Evolutionary conservation across 2,113 vertebrate species (phyloP).

Genomic region (Cettia cetti): DNA sequence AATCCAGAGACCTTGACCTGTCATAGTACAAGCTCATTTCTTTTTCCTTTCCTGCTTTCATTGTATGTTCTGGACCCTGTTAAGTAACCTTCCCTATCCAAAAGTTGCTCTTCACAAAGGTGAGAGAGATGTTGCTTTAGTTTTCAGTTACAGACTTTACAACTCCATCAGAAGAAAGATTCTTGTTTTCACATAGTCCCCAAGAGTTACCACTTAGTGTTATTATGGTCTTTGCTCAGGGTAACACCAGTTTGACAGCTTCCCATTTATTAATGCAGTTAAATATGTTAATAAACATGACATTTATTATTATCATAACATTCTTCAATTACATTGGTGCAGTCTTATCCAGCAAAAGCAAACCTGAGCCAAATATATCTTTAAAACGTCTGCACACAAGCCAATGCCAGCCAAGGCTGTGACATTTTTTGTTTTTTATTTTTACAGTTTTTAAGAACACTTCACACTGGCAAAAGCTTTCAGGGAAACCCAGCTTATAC

Average conservation of each 20-base stretch:
- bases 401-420: constrained; percentile 43
- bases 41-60: neutral
- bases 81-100: neutral
- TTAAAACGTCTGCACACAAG: neutral
- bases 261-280: constrained; percentile 42
- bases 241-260: constrained; percentile 30
- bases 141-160: neutral
- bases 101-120: neutral
- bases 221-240: constrained; percentile 31
- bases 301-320: constrained; percentile 52
- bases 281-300: constrained; percentile 48
- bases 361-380: constrained; percentile 31
- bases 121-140: neutral
- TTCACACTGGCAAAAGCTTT: constrained; percentile 43
- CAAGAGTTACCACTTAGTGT: neutral
- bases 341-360: constrained; percentile 45
- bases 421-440: constrained; percentile 15
- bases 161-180: neutral
- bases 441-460: constrained; percentile 54
- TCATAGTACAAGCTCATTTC: neutral
- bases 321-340: constrained; percentile 46
- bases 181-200: neutral
- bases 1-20: neutral
- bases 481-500: constrained; percentile 38
- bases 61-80: neutral